Base-by-base conservation (phyloP, 1,140 invertebrate species). In the Dinoponera quadriceps region DNA sequence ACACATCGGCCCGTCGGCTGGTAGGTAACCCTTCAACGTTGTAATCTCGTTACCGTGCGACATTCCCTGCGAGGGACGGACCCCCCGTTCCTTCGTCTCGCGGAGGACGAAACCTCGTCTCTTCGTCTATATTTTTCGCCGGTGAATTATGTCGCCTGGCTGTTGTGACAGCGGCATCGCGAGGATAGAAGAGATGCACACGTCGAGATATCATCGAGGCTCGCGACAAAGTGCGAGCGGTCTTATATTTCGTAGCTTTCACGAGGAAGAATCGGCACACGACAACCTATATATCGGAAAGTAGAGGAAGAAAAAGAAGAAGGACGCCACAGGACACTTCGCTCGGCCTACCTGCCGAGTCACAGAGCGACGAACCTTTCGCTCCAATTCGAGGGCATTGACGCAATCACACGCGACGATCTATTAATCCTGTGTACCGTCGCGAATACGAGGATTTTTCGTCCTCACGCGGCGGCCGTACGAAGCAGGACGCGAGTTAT, bases 31-130 rank as follows among this genome's bases (percentile, higher is more conserved):
- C 77, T 0, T 72, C 18, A 20, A 72, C 44, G 78, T 59, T 66
- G 82, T 86, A 78, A 87, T 87, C 84, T 86, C 69, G 71, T 86
- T 82, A 86, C 44, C 69, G 63, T 48, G 16, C 25, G 63, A 68
- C 33, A 27, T 77, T 55, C 29, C 9, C 38, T 27, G 16, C 5
- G 22, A 65, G 55, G 22, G 68, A 78, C 44, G 63, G 13, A 68
- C 49, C 63, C 33, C 55, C 27, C 38, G 38, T 9, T 13, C 22
- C n/a, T n/a, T 57, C 2, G 33, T 68, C 33, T 27, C 22, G 27
- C 3, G 5, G 3, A n/a, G 29, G 55, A 44, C 9, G 2, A 44
- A 33, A 66, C n/a, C 33, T 54, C 20, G 57, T 29, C 57, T n/a
- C 3, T 3, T 0, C 3, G 14, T 18, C 29, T n/a, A n/a, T n/a